A percentile compares a stretch with the other conserved stretches of the same genome.
Conservation (phyloP, 2,888 invertebrate genomes). For the Aspidiotus destructor region DNA sequence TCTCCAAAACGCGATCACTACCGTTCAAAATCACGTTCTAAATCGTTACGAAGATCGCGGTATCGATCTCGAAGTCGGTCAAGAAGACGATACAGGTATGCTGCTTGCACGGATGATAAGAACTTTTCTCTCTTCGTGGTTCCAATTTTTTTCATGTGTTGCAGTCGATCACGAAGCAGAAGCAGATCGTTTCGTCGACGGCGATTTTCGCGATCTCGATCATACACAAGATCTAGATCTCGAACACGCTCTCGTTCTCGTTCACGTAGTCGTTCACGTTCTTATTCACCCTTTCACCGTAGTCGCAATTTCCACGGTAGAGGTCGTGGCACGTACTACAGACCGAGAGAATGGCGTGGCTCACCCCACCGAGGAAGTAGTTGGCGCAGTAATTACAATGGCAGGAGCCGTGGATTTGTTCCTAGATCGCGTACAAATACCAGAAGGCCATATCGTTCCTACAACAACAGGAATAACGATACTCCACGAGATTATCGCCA, state of each 20-base stretch:
- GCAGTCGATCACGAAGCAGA: slow-evolving; percentile 12
- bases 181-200: slow-evolving; percentile 6
- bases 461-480: slow-evolving; percentile 1
- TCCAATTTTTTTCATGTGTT: background rate
- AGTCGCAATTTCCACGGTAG: slow-evolving; percentile 52
- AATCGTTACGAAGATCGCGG: background rate
- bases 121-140: too few species aligned
- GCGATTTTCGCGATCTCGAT: slow-evolving; percentile 27
- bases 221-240: slow-evolving; percentile 33
- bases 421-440: background rate
- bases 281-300: slow-evolving; percentile 45
- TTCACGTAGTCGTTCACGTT: slow-evolving; percentile 25
- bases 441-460: slow-evolving; percentile 1
- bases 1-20: slow-evolving; percentile 12
- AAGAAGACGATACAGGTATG: slow-evolving; percentile 22
- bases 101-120: too few species aligned
- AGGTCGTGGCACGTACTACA: slow-evolving; percentile 68
- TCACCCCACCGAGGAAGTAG: slow-evolving; percentile 46
- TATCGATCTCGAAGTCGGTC: slow-evolving; percentile 10
- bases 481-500: slow-evolving; percentile 11
- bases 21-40: slow-evolving; percentile 6
- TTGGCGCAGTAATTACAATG: slow-evolving; percentile 14
- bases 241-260: slow-evolving; percentile 33
- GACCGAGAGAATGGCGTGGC: slow-evolving; percentile 60
- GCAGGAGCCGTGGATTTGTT: background rate